Evolutionary conservation across 2,888 invertebrate species (phyloP).

Genomic region (Tromatobia lineatoria): DNA sequence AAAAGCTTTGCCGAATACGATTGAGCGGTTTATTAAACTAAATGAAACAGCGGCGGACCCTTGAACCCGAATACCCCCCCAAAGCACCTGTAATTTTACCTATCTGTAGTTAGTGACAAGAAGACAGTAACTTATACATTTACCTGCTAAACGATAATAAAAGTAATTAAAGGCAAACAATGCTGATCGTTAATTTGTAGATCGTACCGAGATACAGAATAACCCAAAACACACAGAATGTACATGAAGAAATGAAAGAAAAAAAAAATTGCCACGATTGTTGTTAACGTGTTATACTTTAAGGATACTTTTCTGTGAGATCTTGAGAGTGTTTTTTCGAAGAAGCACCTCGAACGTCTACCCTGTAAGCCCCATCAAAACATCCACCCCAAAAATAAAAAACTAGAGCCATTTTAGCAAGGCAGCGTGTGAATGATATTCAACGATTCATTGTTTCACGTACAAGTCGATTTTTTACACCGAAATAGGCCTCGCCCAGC

Average conservation of each 20-base stretch:
- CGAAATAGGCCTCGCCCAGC: conserved; percentile 22
- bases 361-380: background rate
- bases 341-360: background rate
- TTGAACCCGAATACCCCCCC: conserved; percentile 73
- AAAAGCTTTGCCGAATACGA: conserved; percentile 63
- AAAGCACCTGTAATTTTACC: conserved; percentile 81
- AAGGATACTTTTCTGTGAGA: conserved; percentile 24
- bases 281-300: conserved; percentile 41
- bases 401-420: conserved; percentile 20
- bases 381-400: background rate
- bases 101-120: conserved; percentile 82
- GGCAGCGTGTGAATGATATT: conserved; percentile 45
- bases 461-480: conserved; percentile 54
- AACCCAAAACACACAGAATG: conserved; percentile 39
- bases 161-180: conserved; percentile 77
- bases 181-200: conserved; percentile 62
- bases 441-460: conserved; percentile 49
- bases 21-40: conserved; percentile 54
- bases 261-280: conserved; percentile 17
- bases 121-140: conserved; percentile 82
- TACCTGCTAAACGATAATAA: conserved; percentile 81
- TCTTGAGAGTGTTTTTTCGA: conserved; percentile 8
- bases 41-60: conserved; percentile 75
- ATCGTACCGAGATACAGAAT: conserved; percentile 43
- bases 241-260: conserved; percentile 20